Evolutionary conservation across 2,113 vertebrate species (phyloP), one percentile per base, ranked within the genome.

Genomic region (Archilochus colubris): DNA sequence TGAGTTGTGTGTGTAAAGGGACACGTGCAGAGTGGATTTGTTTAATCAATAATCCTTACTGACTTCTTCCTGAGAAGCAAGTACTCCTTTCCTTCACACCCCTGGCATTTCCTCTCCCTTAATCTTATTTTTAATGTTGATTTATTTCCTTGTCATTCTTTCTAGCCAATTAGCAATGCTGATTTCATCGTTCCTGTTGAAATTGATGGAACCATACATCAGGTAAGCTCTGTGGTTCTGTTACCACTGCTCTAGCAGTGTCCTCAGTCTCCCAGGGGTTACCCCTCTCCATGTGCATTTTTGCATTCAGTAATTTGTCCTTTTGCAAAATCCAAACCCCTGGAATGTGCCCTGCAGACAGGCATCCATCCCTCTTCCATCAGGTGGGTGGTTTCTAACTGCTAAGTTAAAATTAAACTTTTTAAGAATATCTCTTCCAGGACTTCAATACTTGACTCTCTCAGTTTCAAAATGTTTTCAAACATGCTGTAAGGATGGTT

Each of bases 171-270:
- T 97, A 99, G 98, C 97, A 99, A 99, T 30, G 99, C 99, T 70
- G 99, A 99, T 97, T 99, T 99, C 97, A 99, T 99, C 67, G 99
- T 99, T 96, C 99, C 99, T 4, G 99, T 99, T 97, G 99, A 99
- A 97, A 99, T 99, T 21, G 99, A 99, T 95, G 99, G 99, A 96
- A 99, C 98, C 21, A 98, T 99, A 98, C 99, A 99, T 97, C 99
- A 99, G 99, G 99, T 99, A 98, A 96, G 97, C 48, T 9, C 36
- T 67, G 62, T 0, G 70, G 27, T 46, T 31, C 61, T 58, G 50
- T 64, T n/a, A 22, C 9, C 19, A 0, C 59, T 59, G 11, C 57
- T 51, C 30, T 43, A 6, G 31, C 25, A 14, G 10, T 22, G n/a
- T 64, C 57, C 73, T 82, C 8, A 2, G 30, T 19, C 24, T 69